A percentile compares a stretch with the other conserved stretches of the same genome.
Evolutionary conservation across 2,888 invertebrate species (phyloP).

Genomic region (Poecilus cupreus): DNA sequence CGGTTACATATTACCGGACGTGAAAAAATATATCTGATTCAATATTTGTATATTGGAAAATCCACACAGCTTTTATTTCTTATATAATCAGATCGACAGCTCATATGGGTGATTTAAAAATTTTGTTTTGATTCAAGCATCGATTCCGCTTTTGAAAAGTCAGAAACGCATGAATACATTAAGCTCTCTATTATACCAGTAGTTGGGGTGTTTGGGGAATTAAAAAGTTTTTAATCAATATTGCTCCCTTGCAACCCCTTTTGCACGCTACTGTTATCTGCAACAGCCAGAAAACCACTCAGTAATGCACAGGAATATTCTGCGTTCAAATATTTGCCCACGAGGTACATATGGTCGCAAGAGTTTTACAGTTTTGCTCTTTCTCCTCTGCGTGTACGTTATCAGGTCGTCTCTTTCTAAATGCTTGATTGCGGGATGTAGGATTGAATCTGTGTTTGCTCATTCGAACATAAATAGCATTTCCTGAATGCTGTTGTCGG

Average conservation of each 20-base stretch:
- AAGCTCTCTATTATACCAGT: too few relatives aligned
- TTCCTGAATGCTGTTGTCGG: slow-evolving; percentile 14
- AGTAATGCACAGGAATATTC: slow-evolving; percentile 35
- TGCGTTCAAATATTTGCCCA: slow-evolving; percentile 33
- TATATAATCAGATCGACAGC: too few relatives aligned
- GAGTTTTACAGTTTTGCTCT: slow-evolving; percentile 2
- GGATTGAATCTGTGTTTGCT: slow-evolving; percentile 39
- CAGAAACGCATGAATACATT: too few relatives aligned
- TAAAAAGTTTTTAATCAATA: too few relatives aligned
- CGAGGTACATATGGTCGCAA: background rate
- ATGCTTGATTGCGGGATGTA: background rate
- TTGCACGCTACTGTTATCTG: background rate
- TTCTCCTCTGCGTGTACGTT: background rate
- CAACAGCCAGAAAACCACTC: background rate
- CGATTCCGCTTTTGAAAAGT: too few relatives aligned
- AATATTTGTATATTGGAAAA: too few relatives aligned
- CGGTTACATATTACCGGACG: too few relatives aligned
- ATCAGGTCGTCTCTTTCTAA: background rate
- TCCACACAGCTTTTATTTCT: too few relatives aligned
- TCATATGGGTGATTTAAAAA: too few relatives aligned
- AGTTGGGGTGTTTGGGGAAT: too few relatives aligned
- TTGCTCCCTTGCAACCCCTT: background rate
- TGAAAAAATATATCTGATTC: too few relatives aligned
- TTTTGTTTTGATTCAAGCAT: too few relatives aligned
- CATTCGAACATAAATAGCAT: slow-evolving; percentile 46